A percentile compares a stretch with the other conserved stretches of the same genome.
phyloP scores from a whole-genome alignment of 2,797 vertebrate genomes.

The Lutjanus argentimaculatus region DNA sequence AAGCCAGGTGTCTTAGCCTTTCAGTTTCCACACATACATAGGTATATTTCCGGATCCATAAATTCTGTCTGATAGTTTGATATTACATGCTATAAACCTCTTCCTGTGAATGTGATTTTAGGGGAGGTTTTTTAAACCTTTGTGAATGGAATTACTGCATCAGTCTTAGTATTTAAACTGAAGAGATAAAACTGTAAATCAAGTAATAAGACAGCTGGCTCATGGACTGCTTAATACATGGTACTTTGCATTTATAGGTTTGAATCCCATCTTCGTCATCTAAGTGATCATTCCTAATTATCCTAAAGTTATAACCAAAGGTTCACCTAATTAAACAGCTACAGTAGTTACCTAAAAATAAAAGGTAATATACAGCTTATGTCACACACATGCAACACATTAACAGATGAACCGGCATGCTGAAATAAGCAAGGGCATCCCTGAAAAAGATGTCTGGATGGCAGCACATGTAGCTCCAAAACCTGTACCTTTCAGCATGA shows the following conservation, averaged over 20 bases:
- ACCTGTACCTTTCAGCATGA: too few relatives aligned
- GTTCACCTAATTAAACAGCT: conserved; percentile 7
- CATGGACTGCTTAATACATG: neutral
- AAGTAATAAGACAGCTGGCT: conserved; percentile 8
- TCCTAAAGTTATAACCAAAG: neutral
- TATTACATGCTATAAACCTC: neutral
- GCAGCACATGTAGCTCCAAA: too few relatives aligned
- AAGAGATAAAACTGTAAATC: conserved; percentile 10
- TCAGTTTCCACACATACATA: neutral
- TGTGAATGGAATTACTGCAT: neutral
- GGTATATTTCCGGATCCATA: neutral
- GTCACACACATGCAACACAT: neutral
- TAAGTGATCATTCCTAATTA: conserved; percentile 16
- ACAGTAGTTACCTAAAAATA: conserved; percentile 1
- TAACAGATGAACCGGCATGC: too few relatives aligned
- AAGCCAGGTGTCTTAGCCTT: neutral
- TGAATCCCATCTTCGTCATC: neutral
- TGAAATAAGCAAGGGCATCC: too few relatives aligned
- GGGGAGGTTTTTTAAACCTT: neutral
- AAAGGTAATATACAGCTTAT: conserved; percentile 11
- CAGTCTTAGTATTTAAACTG: neutral
- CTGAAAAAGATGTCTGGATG: too few relatives aligned
- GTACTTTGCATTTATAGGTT: neutral
- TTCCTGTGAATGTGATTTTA: conserved; percentile 3
- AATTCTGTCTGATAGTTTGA: neutral